Conservation (phyloP, 1,140 invertebrate species). For the Halesus radiatus region DNA sequence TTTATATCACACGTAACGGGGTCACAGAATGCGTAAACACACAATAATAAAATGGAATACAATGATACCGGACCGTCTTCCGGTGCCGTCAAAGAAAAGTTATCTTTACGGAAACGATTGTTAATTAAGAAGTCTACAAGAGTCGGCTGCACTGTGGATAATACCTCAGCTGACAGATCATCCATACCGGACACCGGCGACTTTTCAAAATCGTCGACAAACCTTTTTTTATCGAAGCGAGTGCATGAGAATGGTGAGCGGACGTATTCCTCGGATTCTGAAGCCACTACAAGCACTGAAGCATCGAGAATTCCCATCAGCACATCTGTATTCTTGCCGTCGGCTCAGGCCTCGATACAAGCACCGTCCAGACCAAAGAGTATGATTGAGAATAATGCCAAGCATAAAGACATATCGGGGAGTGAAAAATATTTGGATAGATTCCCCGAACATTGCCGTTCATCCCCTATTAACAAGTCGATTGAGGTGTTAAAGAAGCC, state of each 20-base stretch:
- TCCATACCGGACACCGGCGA: constrained; percentile 65
- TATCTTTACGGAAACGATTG: constrained; percentile 67
- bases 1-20: constrained; percentile 24
- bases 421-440: constrained; percentile 45
- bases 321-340: constrained; percentile 40
- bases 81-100: constrained; percentile 66
- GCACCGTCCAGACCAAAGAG: constrained; percentile 38
- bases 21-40: constrained; percentile 25
- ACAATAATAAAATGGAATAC: constrained; percentile 38
- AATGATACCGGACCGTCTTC: constrained; percentile 60
- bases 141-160: constrained; percentile 68
- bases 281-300: constrained; percentile 53
- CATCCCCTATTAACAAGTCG: constrained; percentile 42
- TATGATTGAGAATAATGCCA: constrained; percentile 40
- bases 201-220: constrained; percentile 59
- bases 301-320: constrained; percentile 49
- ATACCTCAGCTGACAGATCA: constrained; percentile 67
- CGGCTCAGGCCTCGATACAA: background rate
- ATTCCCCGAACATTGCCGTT: constrained; percentile 31
- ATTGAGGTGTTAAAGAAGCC: constrained; percentile 49
- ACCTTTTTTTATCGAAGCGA: constrained; percentile 55
- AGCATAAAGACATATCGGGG: constrained; percentile 11
- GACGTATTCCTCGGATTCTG: constrained; percentile 57
- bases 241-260: constrained; percentile 59
- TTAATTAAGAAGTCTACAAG: constrained; percentile 69